Base-by-base conservation (phyloP, 2,797 vertebrate species). In the Luscinia luscinia region DNA sequence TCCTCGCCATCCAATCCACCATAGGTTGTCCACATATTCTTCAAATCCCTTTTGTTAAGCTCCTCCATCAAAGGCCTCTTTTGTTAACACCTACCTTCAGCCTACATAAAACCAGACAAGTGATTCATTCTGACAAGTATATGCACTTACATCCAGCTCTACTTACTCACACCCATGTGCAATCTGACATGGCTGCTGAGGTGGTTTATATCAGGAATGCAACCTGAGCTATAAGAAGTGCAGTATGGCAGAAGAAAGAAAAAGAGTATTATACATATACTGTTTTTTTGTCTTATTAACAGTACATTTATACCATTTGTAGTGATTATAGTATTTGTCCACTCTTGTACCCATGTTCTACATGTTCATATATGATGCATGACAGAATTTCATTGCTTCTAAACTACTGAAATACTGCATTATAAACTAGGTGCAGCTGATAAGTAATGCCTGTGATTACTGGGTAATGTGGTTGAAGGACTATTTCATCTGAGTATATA, bases 401-500 rank as follows among this genome's bases (percentile, higher is more conserved):
- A 24, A 89, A 48, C 40, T 62, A 66, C 32, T 51, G 51, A 83
- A 87, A 69, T 49, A 46, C 11, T 38, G 2, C 17, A 36, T n/a
- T 75, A 58, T 12, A 63, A 67, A 76, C 18, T 43, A 76, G 38
- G 11, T 55, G 12, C 32, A 83, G 86, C 89, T 97, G 94, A 97
- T 84, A 61, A 48, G 40, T 38, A 78, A 20, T 45, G 28, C 32
- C 73, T 90, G 17, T 64, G 48, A 95, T 95, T 84, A 73, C 68
- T 76, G 67, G 91, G 87, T 96, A 96, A 97, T 52, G 15, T 63
- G 49, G 45, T 67, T 95, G 98, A 96, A 98, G 95, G 89, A 97
- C 82, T 94, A 96, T 98, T 98, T 98, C 93, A 94, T 96, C 75
- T 84, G 77, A 96, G 90, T 58, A 93, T 89, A 93, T 94, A 67